Percentiles rank a stretch among this genome's conserved stretches.
Conservation (phyloP, 2,888 invertebrate species). For the Drosophila kuntzei region DNA sequence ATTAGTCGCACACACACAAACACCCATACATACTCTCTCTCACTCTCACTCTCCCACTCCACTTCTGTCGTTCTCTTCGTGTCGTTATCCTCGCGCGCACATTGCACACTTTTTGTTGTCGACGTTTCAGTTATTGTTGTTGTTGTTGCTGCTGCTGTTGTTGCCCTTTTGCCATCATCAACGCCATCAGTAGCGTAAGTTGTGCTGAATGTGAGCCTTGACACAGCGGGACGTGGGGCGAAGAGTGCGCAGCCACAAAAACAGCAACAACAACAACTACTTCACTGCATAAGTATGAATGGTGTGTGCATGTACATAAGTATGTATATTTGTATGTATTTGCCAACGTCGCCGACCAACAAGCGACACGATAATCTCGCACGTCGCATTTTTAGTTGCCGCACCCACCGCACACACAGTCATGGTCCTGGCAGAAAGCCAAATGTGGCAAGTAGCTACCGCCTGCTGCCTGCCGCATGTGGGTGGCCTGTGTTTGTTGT, state of each 20-base stretch:
- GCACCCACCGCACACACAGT: conserved; percentile 60
- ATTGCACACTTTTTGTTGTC: conserved; percentile 66
- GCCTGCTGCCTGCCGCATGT: conserved; percentile 46
- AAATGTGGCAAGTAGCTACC: conserved; percentile 78
- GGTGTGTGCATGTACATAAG: conserved; percentile 8
- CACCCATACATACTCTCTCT: conserved; percentile 50
- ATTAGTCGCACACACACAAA: conserved; percentile 82
- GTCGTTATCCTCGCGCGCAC: conserved; percentile 78
- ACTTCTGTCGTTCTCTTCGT: conserved; percentile 60
- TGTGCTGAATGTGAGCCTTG: conserved; percentile 62
- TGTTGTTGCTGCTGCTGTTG: conserved; percentile 49
- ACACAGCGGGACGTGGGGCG: conserved; percentile 19
- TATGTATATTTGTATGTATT: too few species aligned
- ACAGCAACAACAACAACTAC: conserved; percentile 67
- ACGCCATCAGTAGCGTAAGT: conserved; percentile 79
- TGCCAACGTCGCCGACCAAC: conserved; percentile 68
- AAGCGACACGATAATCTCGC: conserved; percentile 83
- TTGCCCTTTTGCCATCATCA: conserved; percentile 77
- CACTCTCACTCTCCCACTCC: conserved; percentile 24
- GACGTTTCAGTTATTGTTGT: conserved; percentile 30
- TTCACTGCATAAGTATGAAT: conserved; percentile 23
- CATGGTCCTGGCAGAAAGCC: conserved; percentile 74
- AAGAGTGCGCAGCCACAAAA: conserved; percentile 62
- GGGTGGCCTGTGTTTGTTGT: conserved; percentile 49
- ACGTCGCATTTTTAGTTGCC: conserved; percentile 82